These are phyloP conservation scores for Scytalopus superciliaris DNA, from an alignment of 2,113 vertebrate genomes.

Conservation along the genomic window DNA sequence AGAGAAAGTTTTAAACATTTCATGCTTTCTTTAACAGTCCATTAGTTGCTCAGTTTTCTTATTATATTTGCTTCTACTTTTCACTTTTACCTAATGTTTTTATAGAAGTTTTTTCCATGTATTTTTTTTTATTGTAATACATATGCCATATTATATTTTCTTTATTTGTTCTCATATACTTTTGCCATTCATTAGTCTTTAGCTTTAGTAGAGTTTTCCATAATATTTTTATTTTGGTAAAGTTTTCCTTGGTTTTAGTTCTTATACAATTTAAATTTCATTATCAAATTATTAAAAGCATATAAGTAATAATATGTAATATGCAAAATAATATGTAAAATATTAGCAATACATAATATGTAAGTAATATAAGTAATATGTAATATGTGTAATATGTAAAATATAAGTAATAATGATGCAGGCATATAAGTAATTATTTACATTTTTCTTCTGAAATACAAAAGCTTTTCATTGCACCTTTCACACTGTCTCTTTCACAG, in stretches of 20 bases:
- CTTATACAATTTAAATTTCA: not conserved
- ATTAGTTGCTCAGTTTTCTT: not conserved
- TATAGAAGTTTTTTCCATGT: not conserved
- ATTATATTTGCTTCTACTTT: not conserved
- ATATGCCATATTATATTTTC: not conserved
- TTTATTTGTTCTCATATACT: not conserved
- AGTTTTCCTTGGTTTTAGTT: not conserved
- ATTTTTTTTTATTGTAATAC: not conserved
- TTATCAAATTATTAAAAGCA: not conserved
- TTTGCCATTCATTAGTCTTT: not conserved
- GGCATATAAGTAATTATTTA: no score
- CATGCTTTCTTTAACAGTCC: not conserved
- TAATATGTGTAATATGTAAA: no score
- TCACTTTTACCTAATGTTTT: not conserved
- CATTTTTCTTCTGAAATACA: not conserved
- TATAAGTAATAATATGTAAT: no score
- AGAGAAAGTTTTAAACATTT: not conserved
- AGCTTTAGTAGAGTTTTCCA: not conserved
- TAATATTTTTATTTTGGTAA: not conserved
- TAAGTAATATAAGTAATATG: no score
- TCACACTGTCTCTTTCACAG: not conserved
- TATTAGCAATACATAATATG: no score
- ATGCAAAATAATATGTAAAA: no score
- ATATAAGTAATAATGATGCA: no score
- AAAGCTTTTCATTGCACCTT: not conserved